These are phyloP conservation scores for Erythrocercus mccallii DNA, from an alignment of 2,113 vertebrate species.

Conservation along the genomic window DNA sequence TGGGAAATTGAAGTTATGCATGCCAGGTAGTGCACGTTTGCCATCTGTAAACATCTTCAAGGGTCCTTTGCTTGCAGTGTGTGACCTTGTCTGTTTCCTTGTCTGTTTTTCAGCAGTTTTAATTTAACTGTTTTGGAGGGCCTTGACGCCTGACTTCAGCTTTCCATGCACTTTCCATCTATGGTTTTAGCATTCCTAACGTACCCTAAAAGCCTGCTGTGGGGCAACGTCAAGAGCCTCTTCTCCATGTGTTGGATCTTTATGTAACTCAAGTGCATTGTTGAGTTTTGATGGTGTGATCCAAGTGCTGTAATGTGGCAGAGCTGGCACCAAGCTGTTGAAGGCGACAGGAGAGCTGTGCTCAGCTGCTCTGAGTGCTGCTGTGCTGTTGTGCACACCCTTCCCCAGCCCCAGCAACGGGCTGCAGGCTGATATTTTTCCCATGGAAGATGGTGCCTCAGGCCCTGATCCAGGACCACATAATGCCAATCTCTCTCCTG, in stretches of 20 bases:
- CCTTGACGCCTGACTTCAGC: background rate
- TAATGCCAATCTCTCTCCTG: background rate
- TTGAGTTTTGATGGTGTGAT: background rate
- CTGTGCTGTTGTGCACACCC: background rate
- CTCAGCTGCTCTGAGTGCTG: background rate
- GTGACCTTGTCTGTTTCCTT: background rate
- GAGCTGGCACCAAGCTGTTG: background rate
- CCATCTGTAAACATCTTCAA: background rate
- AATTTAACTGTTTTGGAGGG: background rate
- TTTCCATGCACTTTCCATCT: background rate
- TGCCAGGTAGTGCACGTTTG: background rate
- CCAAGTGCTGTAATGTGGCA: background rate
- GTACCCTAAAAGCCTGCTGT: background rate
- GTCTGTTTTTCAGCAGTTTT: background rate
- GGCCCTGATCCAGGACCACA: background rate
- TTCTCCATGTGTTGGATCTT: background rate
- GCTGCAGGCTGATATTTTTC: background rate
- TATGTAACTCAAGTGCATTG: background rate
- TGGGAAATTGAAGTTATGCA: background rate
- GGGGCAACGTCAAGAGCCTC: background rate
- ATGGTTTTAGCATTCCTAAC: background rate
- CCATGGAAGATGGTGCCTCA: background rate
- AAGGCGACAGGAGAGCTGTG: background rate
- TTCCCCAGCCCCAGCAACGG: background rate
- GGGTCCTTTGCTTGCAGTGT: background rate